Evolutionary conservation across 2,797 vertebrate genomes (phyloP).

Genomic region (Coilia nasus): DNA sequence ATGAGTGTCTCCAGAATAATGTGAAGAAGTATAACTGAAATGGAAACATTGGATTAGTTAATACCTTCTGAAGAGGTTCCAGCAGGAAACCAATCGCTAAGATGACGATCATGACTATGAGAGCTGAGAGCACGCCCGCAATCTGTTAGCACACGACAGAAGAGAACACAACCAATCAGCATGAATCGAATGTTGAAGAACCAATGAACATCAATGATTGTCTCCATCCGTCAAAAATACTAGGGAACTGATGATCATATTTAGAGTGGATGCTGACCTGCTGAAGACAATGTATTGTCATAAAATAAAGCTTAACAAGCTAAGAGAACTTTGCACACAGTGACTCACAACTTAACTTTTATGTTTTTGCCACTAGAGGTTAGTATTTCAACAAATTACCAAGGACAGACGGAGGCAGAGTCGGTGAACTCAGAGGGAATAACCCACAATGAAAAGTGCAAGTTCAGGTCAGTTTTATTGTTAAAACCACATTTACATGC

Average conservation of each 20-base stretch:
- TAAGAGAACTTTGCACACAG: no score
- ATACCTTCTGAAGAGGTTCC: slow-evolving; percentile 91
- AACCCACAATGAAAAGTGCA: no score
- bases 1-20: neutral
- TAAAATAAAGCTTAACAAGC: no score
- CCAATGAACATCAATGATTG: neutral
- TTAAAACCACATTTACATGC: no score
- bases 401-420: no score
- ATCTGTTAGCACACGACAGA: slow-evolving; percentile 71
- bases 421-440: no score
- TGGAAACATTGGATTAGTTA: neutral
- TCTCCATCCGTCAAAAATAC: no score
- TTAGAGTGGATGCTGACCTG: no score
- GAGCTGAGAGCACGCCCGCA: slow-evolving; percentile 86
- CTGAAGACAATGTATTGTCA: no score
- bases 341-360: no score
- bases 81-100: slow-evolving; percentile 88
- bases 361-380: slow-evolving; percentile 36
- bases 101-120: slow-evolving; percentile 88
- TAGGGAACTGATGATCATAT: no score
- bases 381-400: slow-evolving; percentile 26
- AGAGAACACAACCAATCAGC: neutral
- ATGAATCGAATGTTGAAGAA: neutral
- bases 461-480: no score
- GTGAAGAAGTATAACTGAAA: neutral